phyloP scores from a whole-genome alignment of 2,113 vertebrate genomes.

The Merops nubicus region DNA sequence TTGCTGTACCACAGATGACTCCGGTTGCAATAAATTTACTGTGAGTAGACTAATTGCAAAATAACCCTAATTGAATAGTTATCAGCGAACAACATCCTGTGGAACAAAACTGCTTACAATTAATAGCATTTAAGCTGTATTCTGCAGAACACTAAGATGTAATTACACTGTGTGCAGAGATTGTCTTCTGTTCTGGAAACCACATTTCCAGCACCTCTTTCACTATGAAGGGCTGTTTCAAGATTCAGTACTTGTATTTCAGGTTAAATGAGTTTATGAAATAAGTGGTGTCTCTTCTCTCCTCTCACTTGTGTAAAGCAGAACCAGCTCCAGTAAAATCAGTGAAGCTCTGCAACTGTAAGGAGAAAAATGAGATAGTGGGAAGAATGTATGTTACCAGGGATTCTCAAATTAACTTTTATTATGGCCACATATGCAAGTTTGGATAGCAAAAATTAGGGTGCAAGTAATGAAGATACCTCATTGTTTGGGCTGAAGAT shows the following conservation, averaged over 20 bases:
- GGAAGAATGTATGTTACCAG: not conserved
- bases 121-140: constrained; percentile 79
- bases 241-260: constrained; percentile 23
- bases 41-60: constrained; percentile 84
- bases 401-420: not conserved
- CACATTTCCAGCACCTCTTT: constrained; percentile 44
- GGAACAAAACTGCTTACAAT: constrained; percentile 79
- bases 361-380: not conserved
- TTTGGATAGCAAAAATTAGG: not conserved
- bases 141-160: constrained; percentile 67
- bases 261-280: not conserved
- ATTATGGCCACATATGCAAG: not conserved
- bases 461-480: not conserved
- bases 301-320: not conserved
- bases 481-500: not conserved
- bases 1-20: constrained; percentile 65
- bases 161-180: constrained; percentile 70
- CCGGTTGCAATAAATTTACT: constrained; percentile 77
- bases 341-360: not conserved
- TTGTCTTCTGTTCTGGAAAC: constrained; percentile 58
- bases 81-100: constrained; percentile 79
- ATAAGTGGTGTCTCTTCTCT: not conserved
- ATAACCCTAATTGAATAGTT: constrained; percentile 82
- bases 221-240: not conserved
- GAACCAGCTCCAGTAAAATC: not conserved